phyloP scores from a whole-genome alignment of 1,140 invertebrate genomes.

The Zophobas morio region DNA sequence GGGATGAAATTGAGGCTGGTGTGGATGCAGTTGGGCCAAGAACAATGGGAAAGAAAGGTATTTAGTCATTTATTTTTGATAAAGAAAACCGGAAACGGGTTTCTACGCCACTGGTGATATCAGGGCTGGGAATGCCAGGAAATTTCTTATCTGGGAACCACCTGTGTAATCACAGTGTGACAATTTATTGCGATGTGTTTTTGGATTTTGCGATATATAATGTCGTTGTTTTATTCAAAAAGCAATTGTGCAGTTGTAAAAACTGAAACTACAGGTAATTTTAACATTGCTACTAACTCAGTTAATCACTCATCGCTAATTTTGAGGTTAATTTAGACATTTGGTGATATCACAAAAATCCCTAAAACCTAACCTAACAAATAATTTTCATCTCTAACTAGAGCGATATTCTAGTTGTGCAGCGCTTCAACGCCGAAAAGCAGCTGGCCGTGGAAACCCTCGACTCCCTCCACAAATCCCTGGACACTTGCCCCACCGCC shows the following conservation, averaged over 20 bases:
- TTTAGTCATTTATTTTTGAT: conserved; percentile 29
- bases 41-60: conserved; percentile 70
- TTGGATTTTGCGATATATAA: too few species aligned
- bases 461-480: conserved; percentile 80
- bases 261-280: too few species aligned
- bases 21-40: conserved; percentile 70
- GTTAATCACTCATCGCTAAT: too few species aligned
- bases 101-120: not conserved
- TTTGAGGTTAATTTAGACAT: too few species aligned
- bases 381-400: conserved; percentile 70
- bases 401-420: not conserved
- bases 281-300: too few species aligned
- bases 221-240: too few species aligned
- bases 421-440: conserved; percentile 8
- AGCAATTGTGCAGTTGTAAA: too few species aligned
- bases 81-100: conserved; percentile 66
- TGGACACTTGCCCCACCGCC: conserved; percentile 77
- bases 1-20: conserved; percentile 70
- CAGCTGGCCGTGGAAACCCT: conserved; percentile 62
- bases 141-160: too few species aligned
- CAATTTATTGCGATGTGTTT: too few species aligned
- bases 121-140: not conserved
- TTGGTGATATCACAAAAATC: conserved; percentile 72
- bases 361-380: conserved; percentile 76
- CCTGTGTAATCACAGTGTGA: too few species aligned